phyloP scores from a whole-genome alignment of 2,888 invertebrate species.

The Rambutsinella grinnellia region DNA sequence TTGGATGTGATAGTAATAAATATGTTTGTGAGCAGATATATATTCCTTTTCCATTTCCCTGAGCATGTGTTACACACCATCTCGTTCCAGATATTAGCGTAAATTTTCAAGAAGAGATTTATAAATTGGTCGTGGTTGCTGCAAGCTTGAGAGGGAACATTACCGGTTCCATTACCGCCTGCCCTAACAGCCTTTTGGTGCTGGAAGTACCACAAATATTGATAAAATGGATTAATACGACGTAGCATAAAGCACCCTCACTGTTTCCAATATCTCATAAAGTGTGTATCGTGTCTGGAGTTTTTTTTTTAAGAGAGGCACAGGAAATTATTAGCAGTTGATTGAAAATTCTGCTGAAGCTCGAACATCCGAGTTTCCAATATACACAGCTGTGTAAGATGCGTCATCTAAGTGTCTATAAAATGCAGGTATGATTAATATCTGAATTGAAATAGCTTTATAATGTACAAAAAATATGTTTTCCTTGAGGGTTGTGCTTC shows the following conservation, averaged over 20 bases:
- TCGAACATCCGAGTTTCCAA: no score
- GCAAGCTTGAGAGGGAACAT: slow-evolving; percentile 42
- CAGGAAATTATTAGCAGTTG: slow-evolving; percentile 37
- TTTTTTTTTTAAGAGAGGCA: neutral
- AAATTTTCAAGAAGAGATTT: slow-evolving; percentile 51
- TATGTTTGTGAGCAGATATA: slow-evolving; percentile 6
- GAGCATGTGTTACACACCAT: slow-evolving; percentile 48
- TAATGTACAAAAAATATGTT: no score
- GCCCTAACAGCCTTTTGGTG: slow-evolving; percentile 9
- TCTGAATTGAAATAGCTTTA: no score
- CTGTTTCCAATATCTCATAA: neutral
- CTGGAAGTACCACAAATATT: slow-evolving; percentile 39
- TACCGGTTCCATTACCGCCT: slow-evolving; percentile 38
- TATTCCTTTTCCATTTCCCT: slow-evolving; percentile 35
- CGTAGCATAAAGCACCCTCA: neutral
- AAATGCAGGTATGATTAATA: no score
- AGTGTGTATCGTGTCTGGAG: neutral
- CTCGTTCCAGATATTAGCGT: slow-evolving; percentile 50
- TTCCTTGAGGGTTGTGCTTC: no score
- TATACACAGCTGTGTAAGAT: no score
- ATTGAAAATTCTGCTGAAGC: slow-evolving; percentile 34
- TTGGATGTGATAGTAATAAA: neutral
- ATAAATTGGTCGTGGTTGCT: slow-evolving; percentile 48
- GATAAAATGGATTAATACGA: slow-evolving; percentile 41
- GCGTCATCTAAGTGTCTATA: no score